Percentiles rank a stretch among this genome's conserved stretches.
phyloP scores from a whole-genome alignment of 2,113 vertebrate species.

The Setophaga petechia region DNA sequence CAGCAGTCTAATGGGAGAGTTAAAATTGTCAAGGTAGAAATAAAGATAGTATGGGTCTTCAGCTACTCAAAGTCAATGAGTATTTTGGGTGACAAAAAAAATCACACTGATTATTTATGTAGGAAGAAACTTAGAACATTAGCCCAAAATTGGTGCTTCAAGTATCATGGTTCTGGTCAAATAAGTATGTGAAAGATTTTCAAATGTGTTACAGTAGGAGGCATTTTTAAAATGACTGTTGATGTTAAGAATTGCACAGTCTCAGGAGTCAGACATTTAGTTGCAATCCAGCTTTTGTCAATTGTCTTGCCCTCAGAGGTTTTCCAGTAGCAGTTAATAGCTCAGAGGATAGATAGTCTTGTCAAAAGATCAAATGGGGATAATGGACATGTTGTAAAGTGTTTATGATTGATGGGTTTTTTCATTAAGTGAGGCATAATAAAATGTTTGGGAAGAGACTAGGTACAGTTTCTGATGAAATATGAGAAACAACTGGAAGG shows the following conservation, averaged over 20 bases:
- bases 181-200: background rate
- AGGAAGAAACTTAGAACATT: background rate
- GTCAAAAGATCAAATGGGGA: background rate
- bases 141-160: background rate
- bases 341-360: background rate
- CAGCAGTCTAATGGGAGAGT: background rate
- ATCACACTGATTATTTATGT: background rate
- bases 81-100: background rate
- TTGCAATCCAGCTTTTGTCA: background rate
- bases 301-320: background rate
- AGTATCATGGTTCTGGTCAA: background rate
- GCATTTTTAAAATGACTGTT: background rate
- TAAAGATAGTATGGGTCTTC: background rate
- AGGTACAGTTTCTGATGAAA: background rate
- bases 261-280: background rate
- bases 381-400: background rate
- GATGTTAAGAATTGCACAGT: background rate
- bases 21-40: background rate
- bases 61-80: background rate
- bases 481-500: background rate
- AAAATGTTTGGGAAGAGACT: background rate
- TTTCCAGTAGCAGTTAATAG: background rate
- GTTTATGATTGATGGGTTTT: rapidly evolving
- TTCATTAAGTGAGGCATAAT: background rate
- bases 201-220: background rate